phyloP scores from a whole-genome alignment of 2,888 invertebrate species.

The Erpobdella octoculata region DNA sequence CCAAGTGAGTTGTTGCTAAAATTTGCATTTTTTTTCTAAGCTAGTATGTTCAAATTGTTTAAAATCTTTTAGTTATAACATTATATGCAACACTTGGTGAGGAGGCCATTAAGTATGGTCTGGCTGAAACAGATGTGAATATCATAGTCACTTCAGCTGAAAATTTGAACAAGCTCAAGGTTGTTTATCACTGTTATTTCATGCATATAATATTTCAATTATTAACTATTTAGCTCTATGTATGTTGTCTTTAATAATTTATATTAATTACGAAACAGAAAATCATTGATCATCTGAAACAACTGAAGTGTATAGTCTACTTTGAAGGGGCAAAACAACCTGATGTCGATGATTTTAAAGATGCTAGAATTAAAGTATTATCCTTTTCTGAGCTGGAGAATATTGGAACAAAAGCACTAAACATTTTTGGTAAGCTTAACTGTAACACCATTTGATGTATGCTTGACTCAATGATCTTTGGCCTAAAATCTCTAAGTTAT shows the following conservation, averaged over 20 bases:
- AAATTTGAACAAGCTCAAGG: slow-evolving; percentile 74
- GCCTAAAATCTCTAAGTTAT: neutral
- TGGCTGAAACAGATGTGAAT: slow-evolving; percentile 89
- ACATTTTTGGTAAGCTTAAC: neutral
- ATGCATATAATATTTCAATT: neutral
- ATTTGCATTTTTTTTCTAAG: neutral
- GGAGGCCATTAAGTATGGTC: slow-evolving; percentile 88
- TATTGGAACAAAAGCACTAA: neutral
- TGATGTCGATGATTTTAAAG: neutral
- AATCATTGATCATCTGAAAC: neutral
- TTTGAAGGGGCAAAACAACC: slow-evolving; percentile 6
- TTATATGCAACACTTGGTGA: slow-evolving; percentile 93
- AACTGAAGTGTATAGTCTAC: slow-evolving; percentile 15
- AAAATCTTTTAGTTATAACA: slow-evolving; percentile 67
- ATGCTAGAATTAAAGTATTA: neutral
- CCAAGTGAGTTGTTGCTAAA: slow-evolving; percentile 58
- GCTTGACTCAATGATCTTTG: slow-evolving; percentile 2
- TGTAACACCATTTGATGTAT: neutral
- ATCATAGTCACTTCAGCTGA: slow-evolving; percentile 87
- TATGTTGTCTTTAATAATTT: neutral
- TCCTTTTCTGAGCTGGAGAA: slow-evolving; percentile 2
- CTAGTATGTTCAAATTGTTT: neutral
- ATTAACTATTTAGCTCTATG: neutral
- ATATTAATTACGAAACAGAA: neutral
- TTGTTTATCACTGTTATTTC: slow-evolving; percentile 2